phyloP scores from a whole-genome alignment of 2,888 invertebrate genomes.

The Sylvicola cinctus region DNA sequence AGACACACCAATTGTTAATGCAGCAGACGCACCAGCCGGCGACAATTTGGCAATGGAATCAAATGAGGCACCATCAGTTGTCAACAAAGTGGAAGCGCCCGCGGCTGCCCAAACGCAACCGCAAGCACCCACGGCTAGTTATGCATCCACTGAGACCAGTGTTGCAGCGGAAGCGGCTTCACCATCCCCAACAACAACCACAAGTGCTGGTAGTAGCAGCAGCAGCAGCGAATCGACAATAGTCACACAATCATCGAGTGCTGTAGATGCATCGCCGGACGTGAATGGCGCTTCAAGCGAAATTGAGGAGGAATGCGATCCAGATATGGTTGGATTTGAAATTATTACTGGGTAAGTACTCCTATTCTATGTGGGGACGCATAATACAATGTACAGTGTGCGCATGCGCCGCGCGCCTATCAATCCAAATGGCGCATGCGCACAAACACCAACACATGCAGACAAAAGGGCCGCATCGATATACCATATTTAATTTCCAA shows the following conservation, averaged over 20 bases:
- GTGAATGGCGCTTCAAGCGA: conserved; percentile 2
- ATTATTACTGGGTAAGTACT: conserved; percentile 57
- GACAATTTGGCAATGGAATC: conserved; percentile 14
- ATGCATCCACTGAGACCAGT: conserved; percentile 7
- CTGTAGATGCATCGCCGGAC: conserved; percentile 9
- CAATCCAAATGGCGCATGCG: too few relatives aligned
- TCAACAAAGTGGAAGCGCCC: conserved; percentile 8
- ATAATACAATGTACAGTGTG: background rate
- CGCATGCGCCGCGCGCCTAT: too few relatives aligned
- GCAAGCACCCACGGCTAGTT: conserved; percentile 5
- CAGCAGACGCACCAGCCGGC: conserved; percentile 12
- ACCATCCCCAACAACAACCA: conserved; percentile 10
- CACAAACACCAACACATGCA: too few relatives aligned
- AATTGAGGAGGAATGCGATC: conserved; percentile 53
- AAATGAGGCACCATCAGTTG: conserved; percentile 13
- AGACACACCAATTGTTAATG: conserved; percentile 14
- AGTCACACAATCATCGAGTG: conserved; percentile 7
- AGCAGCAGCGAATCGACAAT: conserved; percentile 22
- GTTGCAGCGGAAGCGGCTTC: conserved; percentile 26
- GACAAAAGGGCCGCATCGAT: too few relatives aligned
- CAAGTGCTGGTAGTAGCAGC: conserved; percentile 18
- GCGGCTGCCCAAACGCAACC: conserved; percentile 12
- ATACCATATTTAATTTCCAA: too few relatives aligned
- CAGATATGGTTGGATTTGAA: conserved; percentile 79
- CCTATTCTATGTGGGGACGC: background rate